Base-by-base conservation (phyloP, 2,888 invertebrate genomes). In the Parthenolecanium corni region DNA sequence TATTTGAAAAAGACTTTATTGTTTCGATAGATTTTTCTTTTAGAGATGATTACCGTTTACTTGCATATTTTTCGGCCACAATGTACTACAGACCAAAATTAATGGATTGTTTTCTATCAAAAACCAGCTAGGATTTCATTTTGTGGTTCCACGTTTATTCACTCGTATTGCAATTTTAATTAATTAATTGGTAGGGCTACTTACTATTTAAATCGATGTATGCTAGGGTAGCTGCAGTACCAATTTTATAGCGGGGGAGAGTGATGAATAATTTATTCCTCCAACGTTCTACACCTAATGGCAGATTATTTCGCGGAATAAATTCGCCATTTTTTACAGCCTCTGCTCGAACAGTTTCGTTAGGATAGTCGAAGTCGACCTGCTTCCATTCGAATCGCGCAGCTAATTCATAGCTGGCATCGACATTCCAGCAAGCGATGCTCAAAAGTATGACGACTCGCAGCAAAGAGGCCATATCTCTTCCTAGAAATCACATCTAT, bases 341-440 rank as follows among this genome's bases (percentile, higher is more conserved):
- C 21, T 76, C 76, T 66, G 80, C 77, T 69, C 80, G 77, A 42
- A 77, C 78, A 64, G 78, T 77, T 14, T 79, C 76, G 49, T 75
- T 77, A 20, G 84, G 82, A 84, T 84, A 86, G 44, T 76, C 76
- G 72, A 79, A 86, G 65, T 80, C 78, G 51, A 86, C 70, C 70
- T 82, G 77, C 66, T 84, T 84, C 86, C 87, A 86, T 20, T 78
- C 78, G 71, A 83, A 86, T 62, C 80, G 76, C 68, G 84, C 79
- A 62, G 81, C 76, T 42, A 85, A 76, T 4, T 57, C 46, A 14
- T 53, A 61, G 51, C 64, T 66, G 3, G 25, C 25, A 24, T n/a
- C n/a, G 46, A 20, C n/a, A n/a, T 36, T 36, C 11, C 40, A 46
- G 31, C 61, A 49, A 9, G 36, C 51, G 12, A 51, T 11, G 16